Evolutionary conservation across 2,113 vertebrate species (phyloP).

Genomic region (Strix uralensis): DNA sequence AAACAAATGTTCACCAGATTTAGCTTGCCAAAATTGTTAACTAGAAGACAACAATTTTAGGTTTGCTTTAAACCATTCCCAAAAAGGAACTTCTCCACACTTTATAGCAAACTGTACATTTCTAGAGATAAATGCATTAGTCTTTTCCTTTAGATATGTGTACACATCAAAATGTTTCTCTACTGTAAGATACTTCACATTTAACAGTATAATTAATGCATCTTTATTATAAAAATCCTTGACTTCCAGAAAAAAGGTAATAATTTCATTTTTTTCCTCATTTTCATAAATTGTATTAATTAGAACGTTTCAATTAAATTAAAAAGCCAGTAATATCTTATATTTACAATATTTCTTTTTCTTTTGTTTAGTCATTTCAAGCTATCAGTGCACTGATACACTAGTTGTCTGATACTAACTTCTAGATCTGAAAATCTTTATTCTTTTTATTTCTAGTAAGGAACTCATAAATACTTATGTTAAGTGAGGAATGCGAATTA

Average conservation of each 20-base stretch:
- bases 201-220: not conserved
- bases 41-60: not conserved
- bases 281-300: not conserved
- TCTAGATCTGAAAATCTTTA: not conserved
- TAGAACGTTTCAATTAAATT: not conserved
- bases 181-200: not conserved
- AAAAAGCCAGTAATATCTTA: not conserved
- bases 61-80: not conserved
- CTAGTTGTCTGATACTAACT: not conserved
- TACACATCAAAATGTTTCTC: not conserved
- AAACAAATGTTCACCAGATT: not conserved
- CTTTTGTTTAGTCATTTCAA: not conserved
- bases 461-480: not conserved
- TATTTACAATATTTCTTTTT: not conserved
- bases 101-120: not conserved
- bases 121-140: not conserved
- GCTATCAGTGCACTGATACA: not conserved
- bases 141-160: not conserved
- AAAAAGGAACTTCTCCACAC: not conserved
- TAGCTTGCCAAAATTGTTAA: constrained; percentile 9
- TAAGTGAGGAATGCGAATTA: not conserved
- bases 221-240: not conserved
- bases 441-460: not conserved
- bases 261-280: not conserved
- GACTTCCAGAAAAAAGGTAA: not conserved